Percentiles rank a stretch among this genome's conserved stretches.
These are phyloP conservation scores for Dryobotodes eremita DNA, from an alignment of 2,888 invertebrate species.

Conservation along the genomic window DNA sequence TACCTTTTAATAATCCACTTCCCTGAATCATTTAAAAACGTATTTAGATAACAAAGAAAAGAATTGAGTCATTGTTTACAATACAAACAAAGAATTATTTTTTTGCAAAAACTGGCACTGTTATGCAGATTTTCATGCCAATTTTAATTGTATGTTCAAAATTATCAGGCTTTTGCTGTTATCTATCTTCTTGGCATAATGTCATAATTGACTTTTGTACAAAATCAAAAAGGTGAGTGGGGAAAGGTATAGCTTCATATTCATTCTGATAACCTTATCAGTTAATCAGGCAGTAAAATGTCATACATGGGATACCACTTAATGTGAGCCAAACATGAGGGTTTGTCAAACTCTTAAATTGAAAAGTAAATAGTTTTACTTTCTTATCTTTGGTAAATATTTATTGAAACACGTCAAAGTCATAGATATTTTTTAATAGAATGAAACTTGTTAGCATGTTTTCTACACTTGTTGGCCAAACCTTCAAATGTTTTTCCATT, in stretches of 20 bases:
- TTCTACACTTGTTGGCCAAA: not conserved
- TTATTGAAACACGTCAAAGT: slow-evolving; percentile 23
- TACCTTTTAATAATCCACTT: not conserved
- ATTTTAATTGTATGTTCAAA: slow-evolving; percentile 1
- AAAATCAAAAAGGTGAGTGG: not conserved
- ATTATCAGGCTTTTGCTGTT: too few species aligned
- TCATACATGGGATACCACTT: too few species aligned
- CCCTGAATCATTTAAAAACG: not conserved
- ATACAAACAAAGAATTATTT: slow-evolving; percentile 31
- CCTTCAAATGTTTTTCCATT: not conserved
- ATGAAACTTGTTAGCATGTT: slow-evolving; percentile 18
- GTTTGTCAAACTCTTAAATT: slow-evolving; percentile 1
- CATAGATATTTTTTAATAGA: slow-evolving; percentile 8
- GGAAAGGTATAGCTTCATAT: not conserved
- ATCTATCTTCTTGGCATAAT: not conserved
- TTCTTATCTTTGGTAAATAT: slow-evolving; percentile 46
- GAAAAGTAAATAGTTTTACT: slow-evolving; percentile 29
- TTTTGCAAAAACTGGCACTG: not conserved
- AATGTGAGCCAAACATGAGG: not conserved
- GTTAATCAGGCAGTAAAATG: not conserved
- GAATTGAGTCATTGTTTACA: slow-evolving; percentile 40
- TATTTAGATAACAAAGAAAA: slow-evolving; percentile 16
- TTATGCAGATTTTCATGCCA: not conserved
- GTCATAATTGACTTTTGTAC: not conserved
- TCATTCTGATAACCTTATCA: not conserved